These are phyloP conservation scores for Lagopus leucura DNA, from an alignment of 2,113 vertebrate species.

Conservation along the genomic window DNA sequence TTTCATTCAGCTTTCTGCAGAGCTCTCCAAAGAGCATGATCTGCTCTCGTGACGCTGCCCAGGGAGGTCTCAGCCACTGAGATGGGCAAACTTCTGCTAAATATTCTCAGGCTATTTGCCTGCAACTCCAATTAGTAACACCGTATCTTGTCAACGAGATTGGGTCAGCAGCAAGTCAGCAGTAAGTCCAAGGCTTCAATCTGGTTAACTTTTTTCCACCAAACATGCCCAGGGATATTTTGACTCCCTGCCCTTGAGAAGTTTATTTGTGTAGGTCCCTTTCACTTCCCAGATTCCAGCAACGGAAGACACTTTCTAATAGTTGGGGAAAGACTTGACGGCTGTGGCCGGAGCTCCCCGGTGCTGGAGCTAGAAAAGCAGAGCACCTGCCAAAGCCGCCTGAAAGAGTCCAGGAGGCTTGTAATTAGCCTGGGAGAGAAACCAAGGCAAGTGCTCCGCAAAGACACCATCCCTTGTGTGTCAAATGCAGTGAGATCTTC, in stretches of 20 bases:
- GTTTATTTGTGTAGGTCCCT: conserved; percentile 33
- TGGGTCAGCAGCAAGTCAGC: neutral
- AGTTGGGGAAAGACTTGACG: neutral
- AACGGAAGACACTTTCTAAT: neutral
- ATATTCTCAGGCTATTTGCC: neutral
- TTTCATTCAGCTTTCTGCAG: neutral
- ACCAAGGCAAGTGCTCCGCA: neutral
- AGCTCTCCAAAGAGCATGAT: neutral
- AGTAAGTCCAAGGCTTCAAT: neutral
- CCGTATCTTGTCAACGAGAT: conserved; percentile 28
- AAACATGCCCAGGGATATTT: conserved; percentile 35
- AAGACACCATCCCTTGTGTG: fast-evolving
- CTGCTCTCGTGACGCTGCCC: neutral
- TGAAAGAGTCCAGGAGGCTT: conserved; percentile 5
- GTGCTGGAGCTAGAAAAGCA: neutral
- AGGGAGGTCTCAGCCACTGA: neutral
- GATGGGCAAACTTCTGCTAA: neutral
- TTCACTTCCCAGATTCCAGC: conserved; percentile 13
- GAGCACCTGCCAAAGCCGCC: conserved; percentile 41
- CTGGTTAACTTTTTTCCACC: conserved; percentile 53
- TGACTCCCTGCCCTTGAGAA: conserved; percentile 35
- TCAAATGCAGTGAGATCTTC: neutral
- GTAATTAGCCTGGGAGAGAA: neutral
- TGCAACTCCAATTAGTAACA: conserved; percentile 35
- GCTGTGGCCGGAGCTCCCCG: neutral